These are phyloP conservation scores for Laticauda colubrina DNA, from an alignment of 2,113 vertebrate species.

Conservation along the genomic window DNA sequence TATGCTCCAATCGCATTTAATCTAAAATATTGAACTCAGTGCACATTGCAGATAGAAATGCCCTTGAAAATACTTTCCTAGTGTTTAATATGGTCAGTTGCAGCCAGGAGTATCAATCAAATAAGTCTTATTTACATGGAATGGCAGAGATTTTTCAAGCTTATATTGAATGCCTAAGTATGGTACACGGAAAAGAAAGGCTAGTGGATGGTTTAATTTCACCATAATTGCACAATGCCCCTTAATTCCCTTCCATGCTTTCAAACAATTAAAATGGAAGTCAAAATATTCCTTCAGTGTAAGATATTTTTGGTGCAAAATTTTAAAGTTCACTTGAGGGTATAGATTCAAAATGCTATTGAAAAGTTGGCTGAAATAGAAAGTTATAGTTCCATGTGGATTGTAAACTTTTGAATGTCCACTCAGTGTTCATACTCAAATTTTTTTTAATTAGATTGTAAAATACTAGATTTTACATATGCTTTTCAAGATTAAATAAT, in stretches of 20 bases:
- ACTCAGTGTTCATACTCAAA: no score
- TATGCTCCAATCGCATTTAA: neutral
- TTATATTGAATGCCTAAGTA: neutral
- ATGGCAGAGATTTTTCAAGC: neutral
- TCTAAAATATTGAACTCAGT: neutral
- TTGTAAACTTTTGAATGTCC: neutral
- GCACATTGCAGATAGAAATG: neutral
- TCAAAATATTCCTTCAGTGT: no score
- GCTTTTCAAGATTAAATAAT: neutral
- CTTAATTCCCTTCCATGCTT: no score
- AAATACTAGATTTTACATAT: neutral
- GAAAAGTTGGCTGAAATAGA: neutral
- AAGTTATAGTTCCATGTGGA: neutral
- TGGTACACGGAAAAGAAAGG: neutral
- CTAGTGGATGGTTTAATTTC: neutral
- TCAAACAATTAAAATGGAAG: neutral
- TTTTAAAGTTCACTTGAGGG: neutral
- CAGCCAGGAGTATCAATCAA: slow-evolving; percentile 1
- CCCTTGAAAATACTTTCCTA: slow-evolving; percentile 5
- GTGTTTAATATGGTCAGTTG: neutral
- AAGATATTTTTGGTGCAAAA: neutral
- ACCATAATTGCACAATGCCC: neutral
- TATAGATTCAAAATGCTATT: neutral
- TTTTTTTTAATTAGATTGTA: neutral
- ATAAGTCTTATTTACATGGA: slow-evolving; percentile 9